These are phyloP conservation scores for Corythaixoides concolor DNA, from an alignment of 2,113 vertebrate genomes.

Conservation along the genomic window DNA sequence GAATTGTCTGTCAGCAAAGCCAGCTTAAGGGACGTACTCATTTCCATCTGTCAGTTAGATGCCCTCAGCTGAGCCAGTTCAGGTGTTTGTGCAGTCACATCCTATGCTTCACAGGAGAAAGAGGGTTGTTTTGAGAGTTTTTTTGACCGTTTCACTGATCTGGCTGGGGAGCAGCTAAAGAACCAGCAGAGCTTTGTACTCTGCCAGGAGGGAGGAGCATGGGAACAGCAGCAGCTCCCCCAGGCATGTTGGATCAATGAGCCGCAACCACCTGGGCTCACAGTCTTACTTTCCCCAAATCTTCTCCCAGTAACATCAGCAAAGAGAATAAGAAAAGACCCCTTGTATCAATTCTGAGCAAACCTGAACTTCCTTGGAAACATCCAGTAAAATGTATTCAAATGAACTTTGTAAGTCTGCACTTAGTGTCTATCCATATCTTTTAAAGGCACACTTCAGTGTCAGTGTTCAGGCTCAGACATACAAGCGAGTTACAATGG, in stretches of 20 bases:
- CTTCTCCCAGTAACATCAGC: not conserved
- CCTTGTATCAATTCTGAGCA: not conserved
- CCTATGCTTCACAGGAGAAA: not conserved
- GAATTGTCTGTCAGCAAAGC: not conserved
- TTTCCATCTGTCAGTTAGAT: not conserved
- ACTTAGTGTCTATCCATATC: not conserved
- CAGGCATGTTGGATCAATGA: not conserved
- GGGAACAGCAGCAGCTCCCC: not conserved
- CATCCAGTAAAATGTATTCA: not conserved
- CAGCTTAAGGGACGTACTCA: not conserved
- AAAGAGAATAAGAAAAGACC: not conserved
- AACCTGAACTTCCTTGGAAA: not conserved
- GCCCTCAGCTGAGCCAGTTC: not conserved
- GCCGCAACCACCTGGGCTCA: accelerated
- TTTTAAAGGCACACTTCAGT: not conserved
- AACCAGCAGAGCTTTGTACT: not conserved
- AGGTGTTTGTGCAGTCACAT: not conserved
- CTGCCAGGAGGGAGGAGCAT: not conserved
- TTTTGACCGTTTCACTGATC: not conserved
- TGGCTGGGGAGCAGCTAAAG: not conserved
- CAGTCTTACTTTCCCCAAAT: not conserved
- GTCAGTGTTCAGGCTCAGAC: not conserved
- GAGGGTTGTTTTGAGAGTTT: not conserved
- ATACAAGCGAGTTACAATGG: not conserved
- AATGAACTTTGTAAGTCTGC: not conserved